phyloP scores from a whole-genome alignment of 2,113 vertebrate genomes.

The Gasterosteus nipponicus region DNA sequence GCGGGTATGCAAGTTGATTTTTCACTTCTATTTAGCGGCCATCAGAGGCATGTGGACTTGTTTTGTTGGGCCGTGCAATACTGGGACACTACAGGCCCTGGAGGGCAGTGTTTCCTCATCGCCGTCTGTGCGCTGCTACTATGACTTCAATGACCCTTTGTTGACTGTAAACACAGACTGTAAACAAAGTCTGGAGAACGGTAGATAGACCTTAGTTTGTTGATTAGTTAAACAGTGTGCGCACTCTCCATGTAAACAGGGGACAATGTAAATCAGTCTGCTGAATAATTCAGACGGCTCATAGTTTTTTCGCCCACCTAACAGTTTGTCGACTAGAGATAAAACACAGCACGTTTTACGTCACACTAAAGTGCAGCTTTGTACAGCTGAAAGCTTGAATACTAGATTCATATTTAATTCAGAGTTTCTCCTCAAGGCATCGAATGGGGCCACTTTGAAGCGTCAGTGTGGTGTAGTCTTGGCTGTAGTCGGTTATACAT shows the following conservation, averaged over 20 bases:
- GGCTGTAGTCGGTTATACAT: slow-evolving; percentile 30
- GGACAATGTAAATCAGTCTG: not conserved
- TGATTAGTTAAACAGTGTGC: not conserved
- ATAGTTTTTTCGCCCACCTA: slow-evolving; percentile 10
- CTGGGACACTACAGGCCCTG: slow-evolving; percentile 12
- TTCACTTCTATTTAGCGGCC: not conserved
- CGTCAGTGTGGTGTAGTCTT: slow-evolving; percentile 10
- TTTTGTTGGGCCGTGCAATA: slow-evolving; percentile 15
- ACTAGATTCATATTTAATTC: slow-evolving; percentile 23
- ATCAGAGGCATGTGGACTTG: slow-evolving; percentile 7
- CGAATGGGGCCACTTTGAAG: slow-evolving; percentile 18
- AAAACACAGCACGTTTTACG: slow-evolving; percentile 8
- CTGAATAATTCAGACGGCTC: not conserved
- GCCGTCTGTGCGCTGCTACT: not conserved
- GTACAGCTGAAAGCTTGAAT: slow-evolving; percentile 52
- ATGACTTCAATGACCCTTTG: not conserved
- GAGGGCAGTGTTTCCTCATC: not conserved
- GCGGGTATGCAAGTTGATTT: not conserved
- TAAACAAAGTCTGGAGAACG: slow-evolving; percentile 18
- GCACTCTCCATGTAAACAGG: not conserved
- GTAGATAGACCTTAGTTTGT: slow-evolving; percentile 9
- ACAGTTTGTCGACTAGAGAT: not conserved
- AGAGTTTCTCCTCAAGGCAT: slow-evolving; percentile 61
- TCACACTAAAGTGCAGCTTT: slow-evolving; percentile 44
- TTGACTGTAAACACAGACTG: slow-evolving; percentile 5